Conservation (phyloP, 2,113 vertebrate genomes). For the Myotis lucifugus region DNA sequence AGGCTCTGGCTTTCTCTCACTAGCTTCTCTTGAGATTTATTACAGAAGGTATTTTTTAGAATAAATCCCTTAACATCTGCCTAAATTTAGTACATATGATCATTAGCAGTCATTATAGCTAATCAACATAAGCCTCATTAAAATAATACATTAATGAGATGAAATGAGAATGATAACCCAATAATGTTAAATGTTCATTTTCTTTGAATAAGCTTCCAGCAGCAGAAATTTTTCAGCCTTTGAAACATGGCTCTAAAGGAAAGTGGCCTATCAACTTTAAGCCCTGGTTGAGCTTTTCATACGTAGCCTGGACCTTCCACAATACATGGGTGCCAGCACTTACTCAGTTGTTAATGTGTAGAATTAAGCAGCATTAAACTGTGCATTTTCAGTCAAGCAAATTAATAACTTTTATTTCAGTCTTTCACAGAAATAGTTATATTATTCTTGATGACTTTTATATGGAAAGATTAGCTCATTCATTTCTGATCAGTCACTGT, state of each 20-base stretch:
- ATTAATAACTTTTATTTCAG: background rate
- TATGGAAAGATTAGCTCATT: background rate
- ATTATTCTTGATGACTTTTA: background rate
- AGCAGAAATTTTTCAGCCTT: constrained; percentile 62
- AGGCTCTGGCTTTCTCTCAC: constrained; percentile 72
- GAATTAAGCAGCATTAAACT: background rate
- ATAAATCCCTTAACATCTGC: constrained; percentile 89
- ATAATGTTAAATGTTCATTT: constrained; percentile 83
- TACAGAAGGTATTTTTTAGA: constrained; percentile 85
- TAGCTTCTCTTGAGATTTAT: constrained; percentile 83
- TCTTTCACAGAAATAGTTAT: background rate
- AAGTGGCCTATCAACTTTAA: constrained; percentile 13
- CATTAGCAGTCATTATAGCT: constrained; percentile 88
- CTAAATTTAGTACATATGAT: constrained; percentile 88
- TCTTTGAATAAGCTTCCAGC: constrained; percentile 77
- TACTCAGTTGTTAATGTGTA: background rate
- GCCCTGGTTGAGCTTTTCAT: background rate
- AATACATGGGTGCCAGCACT: background rate
- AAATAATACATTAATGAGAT: constrained; percentile 84
- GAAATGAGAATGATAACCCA: constrained; percentile 81
- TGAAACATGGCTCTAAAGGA: constrained; percentile 12
- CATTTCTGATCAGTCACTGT: background rate
- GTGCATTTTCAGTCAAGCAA: background rate
- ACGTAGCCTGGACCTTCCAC: background rate
- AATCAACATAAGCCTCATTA: constrained; percentile 87